Percentiles rank a stretch among this genome's conserved stretches.
Conservation (phyloP, 2,888 invertebrate species). For the Drosophila emarginata region DNA sequence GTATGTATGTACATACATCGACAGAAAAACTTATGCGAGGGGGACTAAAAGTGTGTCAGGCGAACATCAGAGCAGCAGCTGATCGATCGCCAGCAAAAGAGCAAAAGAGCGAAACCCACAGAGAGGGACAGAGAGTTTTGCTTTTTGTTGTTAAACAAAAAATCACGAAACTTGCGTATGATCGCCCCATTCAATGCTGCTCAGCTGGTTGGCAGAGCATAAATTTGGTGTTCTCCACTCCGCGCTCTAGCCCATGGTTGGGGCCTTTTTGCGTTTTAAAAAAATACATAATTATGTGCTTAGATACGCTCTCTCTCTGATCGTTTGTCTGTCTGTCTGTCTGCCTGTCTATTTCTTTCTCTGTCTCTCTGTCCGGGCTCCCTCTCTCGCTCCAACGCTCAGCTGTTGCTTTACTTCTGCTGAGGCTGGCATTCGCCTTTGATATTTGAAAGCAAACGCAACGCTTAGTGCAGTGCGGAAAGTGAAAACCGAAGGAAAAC, state of each 20-base stretch:
- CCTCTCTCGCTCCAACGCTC: conserved; percentile 16
- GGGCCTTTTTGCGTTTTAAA: conserved; percentile 77
- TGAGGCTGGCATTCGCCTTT: conserved; percentile 67
- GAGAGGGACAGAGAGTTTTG: conserved; percentile 2
- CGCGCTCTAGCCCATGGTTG: conserved; percentile 25
- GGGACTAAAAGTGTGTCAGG: conserved; percentile 69
- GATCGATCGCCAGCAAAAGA: conserved; percentile 60
- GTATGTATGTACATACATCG: not conserved
- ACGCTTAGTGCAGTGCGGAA: conserved; percentile 65
- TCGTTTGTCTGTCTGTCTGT: not conserved
- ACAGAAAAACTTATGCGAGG: not conserved
- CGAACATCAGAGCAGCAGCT: conserved; percentile 72
- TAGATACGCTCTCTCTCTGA: conserved; percentile 59
- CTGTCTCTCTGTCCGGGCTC: not conserved
- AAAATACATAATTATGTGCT: conserved; percentile 76
- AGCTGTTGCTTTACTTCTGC: conserved; percentile 51
- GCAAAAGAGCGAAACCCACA: conserved; percentile 12
- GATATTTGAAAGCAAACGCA: conserved; percentile 75
- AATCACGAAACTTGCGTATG: conserved; percentile 69
- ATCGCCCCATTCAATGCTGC: conserved; percentile 56
- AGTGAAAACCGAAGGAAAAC: conserved; percentile 53
- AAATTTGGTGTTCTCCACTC: conserved; percentile 54
- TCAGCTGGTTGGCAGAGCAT: conserved; percentile 70
- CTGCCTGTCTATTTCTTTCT: conserved; percentile 12
- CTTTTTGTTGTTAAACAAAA: conserved; percentile 74